Percentiles rank a stretch among this genome's conserved stretches.
Conservation (phyloP, 64 coral and sea anemone species). For the Astreopora myriophthalma region DNA sequence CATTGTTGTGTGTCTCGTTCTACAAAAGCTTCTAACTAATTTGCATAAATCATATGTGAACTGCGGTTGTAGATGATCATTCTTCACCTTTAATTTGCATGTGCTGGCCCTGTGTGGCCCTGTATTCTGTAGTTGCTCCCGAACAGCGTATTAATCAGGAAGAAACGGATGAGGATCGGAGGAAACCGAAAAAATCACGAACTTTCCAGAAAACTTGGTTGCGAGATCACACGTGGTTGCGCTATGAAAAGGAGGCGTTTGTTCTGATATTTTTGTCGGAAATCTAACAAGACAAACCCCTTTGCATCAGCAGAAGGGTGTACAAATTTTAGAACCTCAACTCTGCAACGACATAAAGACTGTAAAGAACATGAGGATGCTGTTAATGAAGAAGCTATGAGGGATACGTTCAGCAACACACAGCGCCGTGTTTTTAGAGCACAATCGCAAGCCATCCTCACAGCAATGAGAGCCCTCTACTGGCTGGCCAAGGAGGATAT, state of each 20-base stretch:
- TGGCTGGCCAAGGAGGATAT: slow-evolving; percentile 10
- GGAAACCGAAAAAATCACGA: slow-evolving; percentile 23
- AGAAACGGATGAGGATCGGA: slow-evolving; percentile 39
- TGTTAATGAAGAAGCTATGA: slow-evolving; percentile 39
- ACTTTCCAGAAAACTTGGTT: slow-evolving; percentile 61
- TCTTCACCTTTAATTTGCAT: too few species aligned
- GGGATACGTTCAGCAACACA: slow-evolving; percentile 17
- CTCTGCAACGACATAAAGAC: slow-evolving; percentile 50
- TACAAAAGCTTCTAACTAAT: too few species aligned
- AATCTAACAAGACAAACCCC: slow-evolving; percentile 31
- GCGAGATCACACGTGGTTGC: slow-evolving; percentile 48
- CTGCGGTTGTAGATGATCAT: too few species aligned
- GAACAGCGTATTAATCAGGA: slow-evolving; percentile 18
- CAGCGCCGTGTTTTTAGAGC: background rate
- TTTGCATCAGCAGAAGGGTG: slow-evolving; percentile 40
- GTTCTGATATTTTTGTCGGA: slow-evolving; percentile 44
- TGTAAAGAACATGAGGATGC: slow-evolving; percentile 55
- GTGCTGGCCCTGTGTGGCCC: too few species aligned
- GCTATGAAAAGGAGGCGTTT: slow-evolving; percentile 20
- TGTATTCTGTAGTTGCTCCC: too few species aligned
- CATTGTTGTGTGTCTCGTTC: too few species aligned
- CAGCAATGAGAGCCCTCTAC: slow-evolving; percentile 26
- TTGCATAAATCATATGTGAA: too few species aligned
- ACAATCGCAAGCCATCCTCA: slow-evolving; percentile 29
- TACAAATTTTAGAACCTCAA: slow-evolving; percentile 48